Evolutionary conservation across 2,797 vertebrate genomes (phyloP).

Genomic region (Falco novaeseelandiae): DNA sequence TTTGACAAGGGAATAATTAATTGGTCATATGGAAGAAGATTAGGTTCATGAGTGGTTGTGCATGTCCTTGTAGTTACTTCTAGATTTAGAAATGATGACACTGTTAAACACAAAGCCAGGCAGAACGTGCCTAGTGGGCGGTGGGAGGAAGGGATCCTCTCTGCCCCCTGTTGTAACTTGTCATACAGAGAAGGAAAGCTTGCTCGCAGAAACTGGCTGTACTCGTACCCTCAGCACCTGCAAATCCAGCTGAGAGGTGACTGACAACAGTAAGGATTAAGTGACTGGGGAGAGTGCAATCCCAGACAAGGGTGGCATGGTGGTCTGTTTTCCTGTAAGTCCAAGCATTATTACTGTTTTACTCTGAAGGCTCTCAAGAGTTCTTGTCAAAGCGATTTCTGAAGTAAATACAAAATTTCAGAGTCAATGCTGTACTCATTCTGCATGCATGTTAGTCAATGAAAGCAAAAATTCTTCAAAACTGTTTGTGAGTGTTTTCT

Average conservation of each 20-base stretch:
- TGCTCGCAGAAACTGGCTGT: background rate
- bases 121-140: background rate
- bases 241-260: background rate
- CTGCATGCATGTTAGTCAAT: background rate
- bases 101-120: background rate
- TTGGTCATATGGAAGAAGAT: background rate
- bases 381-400: background rate
- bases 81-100: background rate
- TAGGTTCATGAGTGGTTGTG: background rate
- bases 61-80: background rate
- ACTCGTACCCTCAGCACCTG: background rate
- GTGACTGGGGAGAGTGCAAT: background rate
- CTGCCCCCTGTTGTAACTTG: background rate
- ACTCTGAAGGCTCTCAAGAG: background rate
- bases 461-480: background rate
- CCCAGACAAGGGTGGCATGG: rapidly evolving
- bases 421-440: background rate
- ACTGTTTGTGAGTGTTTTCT: background rate
- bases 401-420: background rate
- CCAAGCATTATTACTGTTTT: background rate
- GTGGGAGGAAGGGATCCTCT: background rate
- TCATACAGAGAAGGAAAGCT: background rate
- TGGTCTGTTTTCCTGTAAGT: background rate
- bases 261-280: background rate
- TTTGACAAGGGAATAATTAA: background rate